These are phyloP conservation scores for Liopterus haemorrhoidalis DNA, from an alignment of 2,888 invertebrate species.

Conservation along the genomic window DNA sequence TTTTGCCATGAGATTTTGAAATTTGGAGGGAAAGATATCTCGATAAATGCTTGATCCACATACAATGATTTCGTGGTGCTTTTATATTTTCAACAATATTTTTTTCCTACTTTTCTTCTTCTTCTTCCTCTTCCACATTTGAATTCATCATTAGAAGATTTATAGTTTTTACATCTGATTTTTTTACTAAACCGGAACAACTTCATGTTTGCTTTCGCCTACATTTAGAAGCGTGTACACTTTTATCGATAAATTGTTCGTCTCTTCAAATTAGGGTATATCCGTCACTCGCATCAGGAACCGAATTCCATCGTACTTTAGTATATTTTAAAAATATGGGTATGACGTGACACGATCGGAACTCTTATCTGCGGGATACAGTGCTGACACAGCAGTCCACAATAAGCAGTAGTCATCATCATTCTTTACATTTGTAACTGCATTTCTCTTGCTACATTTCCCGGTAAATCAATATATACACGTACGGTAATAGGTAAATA, in stretches of 20 bases:
- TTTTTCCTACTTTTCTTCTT: background rate
- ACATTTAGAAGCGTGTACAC: slow-evolving; percentile 19
- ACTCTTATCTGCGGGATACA: slow-evolving; percentile 20
- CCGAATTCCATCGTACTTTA: slow-evolving; percentile 25
- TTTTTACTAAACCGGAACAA: slow-evolving; percentile 22
- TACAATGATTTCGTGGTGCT: too few relatives aligned
- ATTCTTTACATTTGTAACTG: slow-evolving; percentile 28
- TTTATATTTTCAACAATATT: background rate
- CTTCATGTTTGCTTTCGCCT: slow-evolving; percentile 9
- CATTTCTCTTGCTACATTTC: slow-evolving; percentile 22
- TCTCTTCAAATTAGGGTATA: slow-evolving; percentile 21
- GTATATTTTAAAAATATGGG: slow-evolving; percentile 22
- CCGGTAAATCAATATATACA: too few relatives aligned
- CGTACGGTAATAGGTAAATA: slow-evolving; percentile 23
- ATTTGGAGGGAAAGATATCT: too few relatives aligned
- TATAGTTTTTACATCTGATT: slow-evolving; percentile 14
- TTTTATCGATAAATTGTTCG: slow-evolving; percentile 25
- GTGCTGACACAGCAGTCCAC: slow-evolving; percentile 25
- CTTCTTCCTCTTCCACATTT: slow-evolving; percentile 3
- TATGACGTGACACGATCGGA: slow-evolving; percentile 17
- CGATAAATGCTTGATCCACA: too few relatives aligned
- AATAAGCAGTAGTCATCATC: slow-evolving; percentile 25
- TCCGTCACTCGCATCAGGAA: slow-evolving; percentile 21
- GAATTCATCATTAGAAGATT: slow-evolving; percentile 16
- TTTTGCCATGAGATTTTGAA: too few relatives aligned